These are phyloP conservation scores for Pocillopora verrucosa DNA, from an alignment of 64 coral and sea anemone genomes.

Conservation along the genomic window DNA sequence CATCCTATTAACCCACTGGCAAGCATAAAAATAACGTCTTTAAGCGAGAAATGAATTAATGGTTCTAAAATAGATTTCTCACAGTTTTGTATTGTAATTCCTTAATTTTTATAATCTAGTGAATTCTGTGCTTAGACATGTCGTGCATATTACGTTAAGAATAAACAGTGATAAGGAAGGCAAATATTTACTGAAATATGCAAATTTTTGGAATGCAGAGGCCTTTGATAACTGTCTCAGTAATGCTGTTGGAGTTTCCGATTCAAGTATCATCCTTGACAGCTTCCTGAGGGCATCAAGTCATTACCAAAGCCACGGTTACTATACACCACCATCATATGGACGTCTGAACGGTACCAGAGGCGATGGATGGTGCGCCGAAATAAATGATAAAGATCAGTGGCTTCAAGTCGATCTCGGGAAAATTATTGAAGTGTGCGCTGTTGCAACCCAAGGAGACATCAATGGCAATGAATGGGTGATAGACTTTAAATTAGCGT, in stretches of 20 bases:
- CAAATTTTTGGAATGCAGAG: too few species aligned
- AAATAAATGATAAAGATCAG: not conserved
- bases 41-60: too few species aligned
- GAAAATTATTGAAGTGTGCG: conserved; percentile 9
- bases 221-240: not conserved
- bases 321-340: not conserved
- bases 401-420: conserved; percentile 41
- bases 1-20: too few species aligned
- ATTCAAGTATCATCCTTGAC: not conserved
- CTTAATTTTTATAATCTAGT: too few species aligned
- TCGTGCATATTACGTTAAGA: too few species aligned
- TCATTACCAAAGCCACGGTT: too few species aligned
- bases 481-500: not conserved
- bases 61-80: too few species aligned
- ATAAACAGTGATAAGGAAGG: too few species aligned
- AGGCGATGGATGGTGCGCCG: conserved; percentile 25
- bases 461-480: not conserved
- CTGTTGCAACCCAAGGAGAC: conserved; percentile 15
- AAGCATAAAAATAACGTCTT: too few species aligned
- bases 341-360: not conserved
- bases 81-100: too few species aligned
- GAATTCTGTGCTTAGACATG: too few species aligned
- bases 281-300: not conserved
- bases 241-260: not conserved
- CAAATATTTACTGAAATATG: too few species aligned